phyloP scores from a whole-genome alignment of 2,797 vertebrate genomes.

The Crenichthys baileyi region DNA sequence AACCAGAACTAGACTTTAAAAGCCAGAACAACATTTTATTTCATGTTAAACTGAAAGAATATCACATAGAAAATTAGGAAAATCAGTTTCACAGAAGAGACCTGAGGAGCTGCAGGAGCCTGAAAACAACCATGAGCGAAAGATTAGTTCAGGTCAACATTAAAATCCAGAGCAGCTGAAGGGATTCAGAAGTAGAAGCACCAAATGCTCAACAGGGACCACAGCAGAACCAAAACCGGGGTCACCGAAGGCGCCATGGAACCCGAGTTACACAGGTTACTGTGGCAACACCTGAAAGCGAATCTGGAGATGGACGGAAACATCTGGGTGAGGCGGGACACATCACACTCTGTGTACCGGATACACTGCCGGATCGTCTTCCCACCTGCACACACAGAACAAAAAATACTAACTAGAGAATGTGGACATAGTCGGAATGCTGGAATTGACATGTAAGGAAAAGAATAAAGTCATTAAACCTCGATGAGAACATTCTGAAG shows the following conservation, averaged over 20 bases:
- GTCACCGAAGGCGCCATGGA: neutral
- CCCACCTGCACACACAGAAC: constrained; percentile 66
- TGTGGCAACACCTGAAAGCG: constrained; percentile 82
- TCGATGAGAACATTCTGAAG: neutral
- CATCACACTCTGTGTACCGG: constrained; percentile 83
- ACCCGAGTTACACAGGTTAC: constrained; percentile 79
- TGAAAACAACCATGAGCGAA: neutral
- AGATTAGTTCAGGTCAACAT: constrained; percentile 38
- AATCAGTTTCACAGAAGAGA: neutral
- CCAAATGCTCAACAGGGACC: constrained; percentile 59
- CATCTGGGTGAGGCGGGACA: constrained; percentile 79
- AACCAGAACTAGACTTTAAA: neutral
- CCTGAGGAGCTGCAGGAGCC: constrained; percentile 18
- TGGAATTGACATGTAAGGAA: too few species aligned
- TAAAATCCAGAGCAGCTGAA: neutral
- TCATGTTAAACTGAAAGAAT: neutral
- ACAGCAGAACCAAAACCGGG: constrained; percentile 46
- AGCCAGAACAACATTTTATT: neutral
- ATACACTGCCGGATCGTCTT: constrained; percentile 83
- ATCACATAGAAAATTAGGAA: neutral
- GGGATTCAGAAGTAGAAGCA: constrained; percentile 42
- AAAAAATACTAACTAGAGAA: neutral
- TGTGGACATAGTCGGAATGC: neutral
- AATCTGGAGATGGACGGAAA: constrained; percentile 76
- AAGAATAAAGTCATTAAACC: neutral